Base-by-base conservation (phyloP, 2,888 invertebrate species). In the Pilophorus perplexus region DNA sequence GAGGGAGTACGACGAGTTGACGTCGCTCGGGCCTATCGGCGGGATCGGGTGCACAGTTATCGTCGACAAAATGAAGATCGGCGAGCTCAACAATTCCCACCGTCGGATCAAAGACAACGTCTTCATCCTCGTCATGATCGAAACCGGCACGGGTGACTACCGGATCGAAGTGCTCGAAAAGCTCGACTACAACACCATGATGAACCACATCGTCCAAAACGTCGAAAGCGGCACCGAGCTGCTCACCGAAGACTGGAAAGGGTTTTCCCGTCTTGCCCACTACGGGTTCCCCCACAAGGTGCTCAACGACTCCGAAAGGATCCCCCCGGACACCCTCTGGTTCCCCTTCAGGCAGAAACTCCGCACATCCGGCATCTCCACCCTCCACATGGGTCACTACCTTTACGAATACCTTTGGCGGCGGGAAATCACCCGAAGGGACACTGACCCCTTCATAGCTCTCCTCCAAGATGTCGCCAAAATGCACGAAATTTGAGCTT, bases 201-300 rank as follows among this genome's bases (percentile, higher is more conserved):
- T 59, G 23, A 59, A 59, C 59, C 44, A 42, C 25, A 25, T 59
- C 14, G 40, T 40, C 6, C 23, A 42, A 12, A 59, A 59, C 59
- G 40, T 59, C 42, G 59, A 59, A 27, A 8, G 42, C 14, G 59
- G 59, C 2, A 59, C 59, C 16, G 25, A 40, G 16, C 25, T 59
- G n/a, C 42, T 59, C n/a, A 59, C 59, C 42, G 59, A 59, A 42
- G 59, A 59, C 25, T 59, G 59, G 59, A 59, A 59, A 59, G 59
- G 59, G 2, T 59, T 59, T n/a, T 59, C 59, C 1, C 59, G 59
- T n/a, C 16, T 59, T 3, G 27, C 25, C 27, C 59, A 59, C 16
- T 40, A 59, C 44, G 59, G 59, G 1, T 59, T 42, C 44, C 59
- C n/a, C 42, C 59, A 59, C 42, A 59, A 59, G 16, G 59, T 59